Evolutionary conservation across 2,113 vertebrate genomes (phyloP).

Genomic region (Myocastor coypus): DNA sequence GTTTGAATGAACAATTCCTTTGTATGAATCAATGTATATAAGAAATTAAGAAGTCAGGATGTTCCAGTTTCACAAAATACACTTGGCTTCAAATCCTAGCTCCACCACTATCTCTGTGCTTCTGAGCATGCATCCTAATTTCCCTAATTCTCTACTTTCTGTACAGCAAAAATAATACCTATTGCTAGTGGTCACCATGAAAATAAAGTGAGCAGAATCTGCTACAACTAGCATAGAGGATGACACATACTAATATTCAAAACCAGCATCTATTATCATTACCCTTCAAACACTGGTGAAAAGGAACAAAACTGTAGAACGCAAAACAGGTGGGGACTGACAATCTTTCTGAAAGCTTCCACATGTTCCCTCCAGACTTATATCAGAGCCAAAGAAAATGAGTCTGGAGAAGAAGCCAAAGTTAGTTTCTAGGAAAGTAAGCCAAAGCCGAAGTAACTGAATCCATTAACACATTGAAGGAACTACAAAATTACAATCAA

Average conservation of each 20-base stretch:
- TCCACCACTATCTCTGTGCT: background rate
- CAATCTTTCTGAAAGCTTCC: background rate
- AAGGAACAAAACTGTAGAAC: background rate
- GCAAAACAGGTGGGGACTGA: rapidly evolving
- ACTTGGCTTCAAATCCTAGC: background rate
- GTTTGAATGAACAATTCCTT: background rate
- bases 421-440: background rate
- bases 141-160: constrained; percentile 25
- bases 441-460: constrained; percentile 6
- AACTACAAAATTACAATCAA: background rate
- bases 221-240: background rate
- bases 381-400: constrained; percentile 29
- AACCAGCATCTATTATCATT: background rate
- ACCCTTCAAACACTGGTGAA: background rate
- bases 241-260: background rate
- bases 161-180: background rate
- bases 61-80: background rate
- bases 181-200: background rate
- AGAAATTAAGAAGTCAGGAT: background rate
- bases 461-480: background rate
- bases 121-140: background rate
- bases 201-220: background rate
- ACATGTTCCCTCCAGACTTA: background rate
- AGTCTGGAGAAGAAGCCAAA: constrained; percentile 19
- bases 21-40: background rate